A percentile compares a stretch with the other conserved stretches of the same genome.
Evolutionary conservation across 2,888 invertebrate genomes (phyloP).

Genomic region (Noctua pronuba): DNA sequence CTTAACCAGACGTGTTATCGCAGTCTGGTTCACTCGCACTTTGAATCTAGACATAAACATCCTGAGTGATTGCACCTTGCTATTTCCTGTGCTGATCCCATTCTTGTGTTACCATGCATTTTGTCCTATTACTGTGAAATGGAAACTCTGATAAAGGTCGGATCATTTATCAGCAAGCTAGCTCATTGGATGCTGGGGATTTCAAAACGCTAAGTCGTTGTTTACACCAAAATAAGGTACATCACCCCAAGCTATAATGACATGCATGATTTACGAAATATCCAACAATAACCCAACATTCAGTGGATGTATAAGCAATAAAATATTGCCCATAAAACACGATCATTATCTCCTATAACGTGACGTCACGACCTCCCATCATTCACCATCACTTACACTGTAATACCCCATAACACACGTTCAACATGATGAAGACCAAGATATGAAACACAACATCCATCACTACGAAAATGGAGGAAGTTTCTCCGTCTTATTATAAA

Average conservation of each 20-base stretch:
- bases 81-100: neutral
- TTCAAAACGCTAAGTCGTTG: neutral
- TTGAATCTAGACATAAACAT: constrained; percentile 4
- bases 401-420: constrained; percentile 54
- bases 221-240: neutral
- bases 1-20: neutral
- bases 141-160: neutral
- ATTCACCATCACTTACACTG: constrained; percentile 48
- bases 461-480: constrained; percentile 63
- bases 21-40: too few relatives aligned
- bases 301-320: constrained; percentile 14
- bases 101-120: neutral
- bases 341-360: constrained; percentile 39
- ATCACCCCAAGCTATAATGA: neutral
- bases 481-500: constrained; percentile 65
- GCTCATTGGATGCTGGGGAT: neutral
- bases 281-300: constrained; percentile 18
- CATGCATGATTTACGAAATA: constrained; percentile 11
- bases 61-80: constrained; percentile 22
- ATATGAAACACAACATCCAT: constrained; percentile 57
- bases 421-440: constrained; percentile 59
- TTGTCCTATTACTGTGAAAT: neutral
- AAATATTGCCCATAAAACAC: constrained; percentile 43
- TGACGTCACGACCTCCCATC: constrained; percentile 61
- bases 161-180: neutral